Conservation (phyloP, 2,113 vertebrate genomes). For the Corythoichthys intestinalis region DNA sequence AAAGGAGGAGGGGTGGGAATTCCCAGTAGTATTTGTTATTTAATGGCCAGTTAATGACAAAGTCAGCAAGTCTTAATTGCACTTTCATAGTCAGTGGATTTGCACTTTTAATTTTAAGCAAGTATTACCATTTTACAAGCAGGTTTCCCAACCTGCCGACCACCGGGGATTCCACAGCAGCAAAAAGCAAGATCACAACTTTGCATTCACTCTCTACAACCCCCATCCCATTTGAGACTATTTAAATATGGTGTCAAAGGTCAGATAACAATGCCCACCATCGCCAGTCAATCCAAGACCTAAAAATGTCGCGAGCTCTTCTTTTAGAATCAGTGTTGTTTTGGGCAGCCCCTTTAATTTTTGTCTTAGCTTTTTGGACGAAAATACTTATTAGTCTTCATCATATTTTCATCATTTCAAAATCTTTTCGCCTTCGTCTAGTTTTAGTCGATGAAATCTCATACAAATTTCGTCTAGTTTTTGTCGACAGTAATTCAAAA, state of each 20-base stretch:
- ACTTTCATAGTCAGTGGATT: conserved; percentile 14
- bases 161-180: conserved; percentile 11
- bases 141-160: conserved; percentile 20
- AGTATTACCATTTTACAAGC: conserved; percentile 33
- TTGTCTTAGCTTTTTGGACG: no score
- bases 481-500: no score
- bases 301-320: background rate
- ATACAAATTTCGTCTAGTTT: no score
- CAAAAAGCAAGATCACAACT: background rate
- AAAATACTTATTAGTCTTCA: no score
- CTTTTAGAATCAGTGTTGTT: no score
- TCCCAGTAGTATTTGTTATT: conserved; percentile 6
- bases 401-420: no score
- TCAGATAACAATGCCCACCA: conserved; percentile 48
- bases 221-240: conserved; percentile 21
- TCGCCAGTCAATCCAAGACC: conserved; percentile 20
- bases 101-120: conserved; percentile 32
- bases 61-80: conserved; percentile 20
- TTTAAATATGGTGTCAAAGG: conserved; percentile 50
- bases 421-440: no score
- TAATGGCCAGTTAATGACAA: conserved; percentile 29
- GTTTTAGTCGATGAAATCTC: no score
- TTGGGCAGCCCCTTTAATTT: no score
- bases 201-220: background rate
- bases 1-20: conserved; percentile 7